phyloP scores from a whole-genome alignment of 2,113 vertebrate species.

The Petrocephalus zakoni region DNA sequence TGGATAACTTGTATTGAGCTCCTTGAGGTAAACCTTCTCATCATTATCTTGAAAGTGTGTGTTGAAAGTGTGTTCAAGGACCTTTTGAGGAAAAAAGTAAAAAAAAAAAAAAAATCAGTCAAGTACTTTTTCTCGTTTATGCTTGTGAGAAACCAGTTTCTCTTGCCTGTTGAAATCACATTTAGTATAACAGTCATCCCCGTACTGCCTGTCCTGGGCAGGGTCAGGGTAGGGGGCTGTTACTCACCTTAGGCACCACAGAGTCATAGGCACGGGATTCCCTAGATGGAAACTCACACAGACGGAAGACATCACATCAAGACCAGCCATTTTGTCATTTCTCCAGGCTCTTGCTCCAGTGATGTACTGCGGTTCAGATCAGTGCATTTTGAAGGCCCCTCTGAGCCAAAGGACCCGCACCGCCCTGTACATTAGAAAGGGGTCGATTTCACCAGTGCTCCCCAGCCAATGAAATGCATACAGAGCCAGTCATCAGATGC shows the following conservation, averaged over 20 bases:
- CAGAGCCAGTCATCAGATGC: slow-evolving; percentile 15
- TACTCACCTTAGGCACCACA: neutral
- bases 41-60: too few species aligned
- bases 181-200: neutral
- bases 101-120: neutral
- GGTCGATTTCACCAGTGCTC: neutral
- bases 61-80: neutral
- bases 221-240: neutral
- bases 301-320: neutral
- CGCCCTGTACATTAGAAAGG: slow-evolving; percentile 12
- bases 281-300: neutral
- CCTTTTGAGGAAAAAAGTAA: neutral
- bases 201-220: neutral
- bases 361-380: neutral
- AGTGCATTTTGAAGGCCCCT: neutral
- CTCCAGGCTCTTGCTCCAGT: neutral
- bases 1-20: neutral
- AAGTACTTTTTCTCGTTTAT: neutral
- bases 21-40: neutral
- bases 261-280: neutral
- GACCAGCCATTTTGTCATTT: neutral
- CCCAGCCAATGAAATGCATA: slow-evolving; percentile 8
- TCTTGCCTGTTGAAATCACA: neutral
- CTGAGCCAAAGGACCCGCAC: neutral
- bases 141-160: neutral